phyloP scores from a whole-genome alignment of 2,113 vertebrate species.

The Dromaius novaehollandiae region DNA sequence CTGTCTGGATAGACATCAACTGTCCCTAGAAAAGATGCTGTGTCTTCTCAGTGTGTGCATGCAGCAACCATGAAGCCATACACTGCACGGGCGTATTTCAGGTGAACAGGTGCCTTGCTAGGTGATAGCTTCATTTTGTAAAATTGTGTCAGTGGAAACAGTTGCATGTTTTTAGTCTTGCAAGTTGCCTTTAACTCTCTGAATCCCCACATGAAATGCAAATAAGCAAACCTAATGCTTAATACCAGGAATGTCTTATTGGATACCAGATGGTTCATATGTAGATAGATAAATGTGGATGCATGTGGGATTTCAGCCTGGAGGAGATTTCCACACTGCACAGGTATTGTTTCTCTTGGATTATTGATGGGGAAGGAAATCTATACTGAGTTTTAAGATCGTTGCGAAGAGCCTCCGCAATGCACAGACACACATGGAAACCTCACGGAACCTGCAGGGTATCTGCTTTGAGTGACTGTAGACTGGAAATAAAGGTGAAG shows the following conservation, averaged over 20 bases:
- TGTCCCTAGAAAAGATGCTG: neutral
- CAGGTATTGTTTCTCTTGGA: conserved; percentile 1
- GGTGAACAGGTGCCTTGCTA: neutral
- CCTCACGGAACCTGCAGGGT: neutral
- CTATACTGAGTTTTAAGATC: neutral
- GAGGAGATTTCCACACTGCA: neutral
- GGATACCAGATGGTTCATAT: neutral
- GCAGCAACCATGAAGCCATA: neutral
- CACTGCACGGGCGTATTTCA: neutral
- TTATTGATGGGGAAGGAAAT: neutral
- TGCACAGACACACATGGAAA: neutral
- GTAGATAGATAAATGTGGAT: neutral
- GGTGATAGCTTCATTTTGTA: neutral
- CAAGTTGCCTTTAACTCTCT: neutral
- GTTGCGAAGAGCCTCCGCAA: neutral
- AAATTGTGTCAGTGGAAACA: neutral
- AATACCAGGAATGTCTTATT: neutral
- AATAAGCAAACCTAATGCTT: neutral
- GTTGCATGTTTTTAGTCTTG: neutral
- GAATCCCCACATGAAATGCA: neutral
- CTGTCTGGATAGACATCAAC: neutral
- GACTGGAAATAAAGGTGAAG: neutral
- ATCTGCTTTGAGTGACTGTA: neutral
- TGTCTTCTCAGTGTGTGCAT: neutral
- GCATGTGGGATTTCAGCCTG: neutral